Conservation (phyloP, 2,888 invertebrate species). For the Drosophila yooni region DNA sequence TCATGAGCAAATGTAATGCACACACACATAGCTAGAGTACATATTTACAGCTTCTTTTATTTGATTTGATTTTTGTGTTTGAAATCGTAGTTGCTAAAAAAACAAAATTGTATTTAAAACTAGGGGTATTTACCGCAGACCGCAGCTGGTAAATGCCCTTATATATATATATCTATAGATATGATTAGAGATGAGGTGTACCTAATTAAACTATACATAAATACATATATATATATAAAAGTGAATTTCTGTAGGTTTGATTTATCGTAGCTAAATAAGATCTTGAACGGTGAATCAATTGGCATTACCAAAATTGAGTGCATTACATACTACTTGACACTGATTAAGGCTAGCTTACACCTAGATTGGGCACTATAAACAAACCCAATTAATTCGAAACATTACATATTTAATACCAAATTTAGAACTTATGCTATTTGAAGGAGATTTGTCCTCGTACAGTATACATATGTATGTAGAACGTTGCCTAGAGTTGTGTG, state of each 20-base stretch:
- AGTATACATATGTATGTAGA: slow-evolving; percentile 12
- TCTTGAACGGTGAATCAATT: background rate
- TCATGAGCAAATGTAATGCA: slow-evolving; percentile 17
- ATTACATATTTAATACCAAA: background rate
- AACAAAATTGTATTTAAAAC: background rate
- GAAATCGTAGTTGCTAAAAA: slow-evolving; percentile 16
- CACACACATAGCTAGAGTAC: slow-evolving; percentile 22
- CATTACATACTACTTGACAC: background rate
- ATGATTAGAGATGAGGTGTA: slow-evolving; percentile 10
- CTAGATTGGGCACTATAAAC: background rate
- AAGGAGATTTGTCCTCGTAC: slow-evolving; percentile 6
- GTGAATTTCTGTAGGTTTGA: slow-evolving; percentile 1
- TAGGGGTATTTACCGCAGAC: slow-evolving; percentile 8
- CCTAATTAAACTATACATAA: background rate
- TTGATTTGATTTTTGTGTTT: slow-evolving; percentile 3
- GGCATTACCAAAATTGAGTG: background rate
- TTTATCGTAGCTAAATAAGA: slow-evolving; percentile 3
- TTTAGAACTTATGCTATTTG: background rate
- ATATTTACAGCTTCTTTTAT: slow-evolving; percentile 3
- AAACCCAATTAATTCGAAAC: background rate
- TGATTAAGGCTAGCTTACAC: slow-evolving; percentile 1
- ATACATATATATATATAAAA: background rate
- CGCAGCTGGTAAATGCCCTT: slow-evolving; percentile 11
- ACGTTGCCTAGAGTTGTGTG: slow-evolving; percentile 11
- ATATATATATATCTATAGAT: background rate